Base-by-base conservation (phyloP, 2,113 vertebrate genomes). In the Oceanites oceanicus region DNA sequence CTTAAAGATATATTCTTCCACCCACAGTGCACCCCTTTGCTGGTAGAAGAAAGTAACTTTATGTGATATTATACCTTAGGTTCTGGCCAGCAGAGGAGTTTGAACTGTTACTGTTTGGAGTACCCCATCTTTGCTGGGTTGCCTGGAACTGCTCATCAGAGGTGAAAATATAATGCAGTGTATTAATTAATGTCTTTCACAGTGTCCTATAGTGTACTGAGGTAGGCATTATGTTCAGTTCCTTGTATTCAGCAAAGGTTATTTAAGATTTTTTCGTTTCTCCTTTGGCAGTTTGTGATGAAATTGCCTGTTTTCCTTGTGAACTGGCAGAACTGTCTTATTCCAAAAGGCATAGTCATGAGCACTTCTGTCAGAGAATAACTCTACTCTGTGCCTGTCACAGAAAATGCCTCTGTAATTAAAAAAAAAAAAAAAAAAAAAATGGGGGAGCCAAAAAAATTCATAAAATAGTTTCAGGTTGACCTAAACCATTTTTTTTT, bases 371-470 rank as follows among this genome's bases (percentile, higher is more conserved):
- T 36, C 34, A 84, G 18, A 75, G 6, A 2, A 34, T 27, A 81
- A 68, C 11, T 66, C 25, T 6, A 12, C 13, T 55, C n/a, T 49
- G 17, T 80, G 40, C 34, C 49, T 72, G 7, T 52, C 15, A 83
- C 26, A 65, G 30, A 65, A 83, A 94, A 72, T 14, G 2, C 9
- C 9, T 55, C n/a, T 80, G 72, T 47, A 38, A 49, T 42, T 34
- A 20, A 91, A 56, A 44, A 44, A 4, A 76, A 26, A 3, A 71
- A 10, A 70, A 22, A 9, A 29, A 11, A 15, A 25, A 23, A 77
- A 42, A 5, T 23, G 2, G 5, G 27, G 14, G 5, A 26, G 1
- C 1, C 2, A 53, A 75, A 94, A 76, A 38, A 52, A 3, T 1
- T 42, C 8, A 36, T 25, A 62, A 72, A 82, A 45, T 71, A 63